Percentiles rank a stretch among this genome's conserved stretches.
These are phyloP conservation scores for Epinephelus lanceolatus DNA, from an alignment of 2,113 vertebrate species.

Conservation along the genomic window DNA sequence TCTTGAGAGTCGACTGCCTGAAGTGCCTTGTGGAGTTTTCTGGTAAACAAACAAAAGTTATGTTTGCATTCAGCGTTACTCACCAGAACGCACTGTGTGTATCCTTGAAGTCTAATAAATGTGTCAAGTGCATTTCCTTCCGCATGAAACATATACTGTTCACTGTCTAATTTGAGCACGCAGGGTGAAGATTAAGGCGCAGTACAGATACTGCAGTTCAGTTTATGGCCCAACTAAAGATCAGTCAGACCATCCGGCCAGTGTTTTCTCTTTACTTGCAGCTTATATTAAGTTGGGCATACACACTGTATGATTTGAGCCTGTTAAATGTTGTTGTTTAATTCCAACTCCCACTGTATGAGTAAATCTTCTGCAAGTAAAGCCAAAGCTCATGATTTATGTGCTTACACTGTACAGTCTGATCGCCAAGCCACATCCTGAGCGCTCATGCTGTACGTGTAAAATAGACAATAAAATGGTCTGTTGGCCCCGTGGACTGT, in stretches of 20 bases:
- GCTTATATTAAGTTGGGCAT: background rate
- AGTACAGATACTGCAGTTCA: background rate
- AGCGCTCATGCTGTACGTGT: too few species aligned
- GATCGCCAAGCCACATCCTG: too few species aligned
- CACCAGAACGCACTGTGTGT: background rate
- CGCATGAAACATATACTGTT: background rate
- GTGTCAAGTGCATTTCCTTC: background rate
- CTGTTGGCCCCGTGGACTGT: too few species aligned
- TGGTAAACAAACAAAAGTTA: background rate
- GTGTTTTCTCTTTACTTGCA: background rate
- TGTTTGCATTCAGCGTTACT: slow-evolving; percentile 1
- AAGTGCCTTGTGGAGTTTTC: background rate
- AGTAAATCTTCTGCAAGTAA: too few species aligned
- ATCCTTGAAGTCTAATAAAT: background rate
- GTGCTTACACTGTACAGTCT: too few species aligned
- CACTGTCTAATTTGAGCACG: background rate
- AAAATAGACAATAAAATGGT: too few species aligned
- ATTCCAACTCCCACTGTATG: too few species aligned
- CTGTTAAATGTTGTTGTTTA: too few species aligned
- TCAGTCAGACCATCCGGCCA: background rate
- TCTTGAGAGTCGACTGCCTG: background rate
- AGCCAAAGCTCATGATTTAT: too few species aligned
- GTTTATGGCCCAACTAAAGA: background rate
- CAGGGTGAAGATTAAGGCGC: background rate
- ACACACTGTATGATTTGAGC: too few species aligned